phyloP scores from a whole-genome alignment of 2,797 vertebrate species.

The Tadarida brasiliensis region DNA sequence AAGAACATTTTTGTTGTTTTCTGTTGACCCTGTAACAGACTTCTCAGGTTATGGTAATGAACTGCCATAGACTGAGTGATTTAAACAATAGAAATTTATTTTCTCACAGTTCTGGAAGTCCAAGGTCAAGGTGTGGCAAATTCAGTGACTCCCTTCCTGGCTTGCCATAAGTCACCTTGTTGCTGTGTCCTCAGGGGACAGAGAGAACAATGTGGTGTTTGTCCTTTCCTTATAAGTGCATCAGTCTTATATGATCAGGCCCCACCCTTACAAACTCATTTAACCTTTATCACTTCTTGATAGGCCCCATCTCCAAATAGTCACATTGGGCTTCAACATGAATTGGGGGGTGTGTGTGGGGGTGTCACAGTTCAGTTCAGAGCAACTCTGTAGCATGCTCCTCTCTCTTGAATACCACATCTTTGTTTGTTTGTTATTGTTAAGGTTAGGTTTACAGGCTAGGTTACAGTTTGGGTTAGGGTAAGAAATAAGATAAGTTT shows the following conservation, averaged over 20 bases:
- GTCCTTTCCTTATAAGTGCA: too few species aligned
- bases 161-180: too few species aligned
- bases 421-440: neutral
- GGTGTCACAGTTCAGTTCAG: neutral
- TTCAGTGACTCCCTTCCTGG: too few species aligned
- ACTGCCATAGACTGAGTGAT: neutral
- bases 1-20: neutral
- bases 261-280: too few species aligned
- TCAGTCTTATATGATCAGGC: too few species aligned
- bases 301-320: neutral
- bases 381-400: neutral
- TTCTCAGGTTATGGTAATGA: neutral
- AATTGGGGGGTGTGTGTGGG: too few species aligned
- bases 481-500: neutral
- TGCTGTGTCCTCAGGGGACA: too few species aligned
- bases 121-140: too few species aligned
- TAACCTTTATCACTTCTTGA: neutral
- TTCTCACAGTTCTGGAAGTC: too few species aligned
- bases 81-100: too few species aligned
- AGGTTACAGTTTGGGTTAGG: conserved; percentile 44
- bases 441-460: conserved; percentile 48
- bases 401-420: neutral
- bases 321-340: neutral
- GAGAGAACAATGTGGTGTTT: too few species aligned
- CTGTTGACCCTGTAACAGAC: neutral